Base-by-base conservation (phyloP, 2,888 invertebrate genomes). In the Luperina nickerlii region DNA sequence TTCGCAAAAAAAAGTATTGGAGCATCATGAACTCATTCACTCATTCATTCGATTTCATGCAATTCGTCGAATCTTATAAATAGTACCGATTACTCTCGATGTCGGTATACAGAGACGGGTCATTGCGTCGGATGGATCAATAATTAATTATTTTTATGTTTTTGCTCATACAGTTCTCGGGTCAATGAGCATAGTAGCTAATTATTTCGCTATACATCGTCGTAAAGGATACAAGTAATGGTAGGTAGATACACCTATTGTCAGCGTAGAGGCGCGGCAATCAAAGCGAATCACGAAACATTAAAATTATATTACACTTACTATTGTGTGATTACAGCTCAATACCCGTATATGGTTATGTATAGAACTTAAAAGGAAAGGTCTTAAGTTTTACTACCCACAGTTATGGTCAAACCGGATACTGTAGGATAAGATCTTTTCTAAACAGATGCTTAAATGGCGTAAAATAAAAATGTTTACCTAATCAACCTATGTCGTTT, bases 1-100 rank as follows among this genome's bases (percentile, higher is more conserved):
- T 82, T 82, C 67, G 78, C 81, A 66, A 81, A 84, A 75, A 51
- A 80, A 83, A 74, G 57, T 69, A 84, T 80, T 73, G 72, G 42
- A 71, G 68, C 89, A 78, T 86, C 89, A 77, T 89, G 88, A 88
- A 84, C 83, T 86, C 84, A 89, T 78, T 77, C 77, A 83, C 78
- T 85, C 82, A 88, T 78, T 78, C 78, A 70, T 82, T 85, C 74
- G 80, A 84, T 88, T 85, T 84, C 76, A 79, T 71, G 87, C 89
- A 86, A 90, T 92, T 91, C 92, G 87, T 86, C 85, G 91, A 88
- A 89, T 88, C 86, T 84, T 92, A 93, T 92, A 92, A 91, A 93
- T 93, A 93, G 82, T 76, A n/a, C 11, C 11, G 42, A 60, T 62
- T 60, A 60, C 60, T 71, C 60, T 71, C 60, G 60, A 75, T 73